Percentiles rank a stretch among this genome's conserved stretches.
Conservation (phyloP, 2,888 invertebrate genomes). For the Pimpla rufipes region DNA sequence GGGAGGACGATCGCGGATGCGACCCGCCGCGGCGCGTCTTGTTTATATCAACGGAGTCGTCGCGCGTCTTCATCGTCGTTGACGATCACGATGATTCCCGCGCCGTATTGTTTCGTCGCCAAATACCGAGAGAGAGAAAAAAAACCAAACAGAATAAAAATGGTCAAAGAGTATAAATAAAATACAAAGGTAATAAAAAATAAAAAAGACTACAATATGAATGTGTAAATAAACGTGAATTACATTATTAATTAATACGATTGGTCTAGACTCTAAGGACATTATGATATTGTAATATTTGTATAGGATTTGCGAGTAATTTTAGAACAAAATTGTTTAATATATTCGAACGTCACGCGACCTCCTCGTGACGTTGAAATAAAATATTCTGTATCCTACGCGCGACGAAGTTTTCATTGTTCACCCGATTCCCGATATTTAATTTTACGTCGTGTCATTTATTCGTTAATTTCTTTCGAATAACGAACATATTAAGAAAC, state of each 20-base stretch:
- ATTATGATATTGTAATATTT: conserved; percentile 80
- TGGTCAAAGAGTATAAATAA: no score
- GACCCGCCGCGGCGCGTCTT: conserved; percentile 29
- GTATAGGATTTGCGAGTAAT: conserved; percentile 81
- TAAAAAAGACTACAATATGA: conserved; percentile 73
- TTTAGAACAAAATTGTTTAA: conserved; percentile 78
- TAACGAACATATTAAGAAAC: no score
- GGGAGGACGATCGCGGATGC: neutral
- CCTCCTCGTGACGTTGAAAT: conserved; percentile 79
- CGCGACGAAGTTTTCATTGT: neutral
- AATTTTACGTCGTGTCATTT: no score
- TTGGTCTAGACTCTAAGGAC: conserved; percentile 58
- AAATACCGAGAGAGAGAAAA: conserved; percentile 65
- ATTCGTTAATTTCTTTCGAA: no score
- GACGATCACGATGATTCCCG: conserved; percentile 39
- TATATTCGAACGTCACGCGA: conserved; percentile 78
- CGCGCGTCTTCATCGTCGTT: conserved; percentile 11
- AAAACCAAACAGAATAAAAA: no score
- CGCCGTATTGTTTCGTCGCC: conserved; percentile 50
- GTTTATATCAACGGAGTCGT: conserved; percentile 35
- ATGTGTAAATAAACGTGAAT: conserved; percentile 79
- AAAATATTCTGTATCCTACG: conserved; percentile 76
- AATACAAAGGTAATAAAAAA: conserved; percentile 19
- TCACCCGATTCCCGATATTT: neutral
- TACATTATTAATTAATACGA: conserved; percentile 65